Conservation (phyloP, 1,140 invertebrate genomes). For the Drosophila lowei region DNA sequence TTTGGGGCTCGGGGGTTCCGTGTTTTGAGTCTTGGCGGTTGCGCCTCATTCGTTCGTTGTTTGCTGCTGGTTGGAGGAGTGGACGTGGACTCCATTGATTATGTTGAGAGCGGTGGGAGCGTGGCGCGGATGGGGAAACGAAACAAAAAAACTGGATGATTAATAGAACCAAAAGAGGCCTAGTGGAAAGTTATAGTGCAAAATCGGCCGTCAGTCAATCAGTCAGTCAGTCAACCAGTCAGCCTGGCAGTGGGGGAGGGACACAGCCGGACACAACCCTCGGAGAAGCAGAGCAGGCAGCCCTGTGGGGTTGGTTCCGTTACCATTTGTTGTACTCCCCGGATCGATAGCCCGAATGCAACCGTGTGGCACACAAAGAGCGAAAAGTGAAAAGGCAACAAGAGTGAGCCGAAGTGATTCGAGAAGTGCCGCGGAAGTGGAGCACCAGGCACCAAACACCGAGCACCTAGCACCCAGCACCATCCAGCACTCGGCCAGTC, state of each 20-base stretch:
- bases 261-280: slow-evolving; percentile 9
- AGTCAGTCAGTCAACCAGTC: background rate
- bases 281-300: background rate
- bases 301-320: slow-evolving; percentile 44
- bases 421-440: slow-evolving; percentile 3
- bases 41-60: too few species aligned
- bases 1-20: too few species aligned
- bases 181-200: background rate
- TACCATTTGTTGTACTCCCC: slow-evolving; percentile 38
- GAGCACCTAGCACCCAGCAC: too few species aligned
- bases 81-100: too few species aligned
- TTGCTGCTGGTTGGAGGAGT: too few species aligned
- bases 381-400: slow-evolving; percentile 37
- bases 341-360: slow-evolving; percentile 74
- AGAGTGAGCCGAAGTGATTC: slow-evolving; percentile 11
- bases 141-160: slow-evolving; percentile 5
- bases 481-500: slow-evolving; percentile 17
- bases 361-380: slow-evolving; percentile 49
- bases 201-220: slow-evolving; percentile 2
- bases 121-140: background rate
- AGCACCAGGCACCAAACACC: slow-evolving; percentile 9
- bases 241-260: background rate
- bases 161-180: background rate
- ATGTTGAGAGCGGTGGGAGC: background rate
- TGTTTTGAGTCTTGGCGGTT: too few species aligned